Evolutionary conservation across 2,888 invertebrate genomes (phyloP), one percentile per base, ranked within the genome.

Genomic region (Dioctria linearis): DNA sequence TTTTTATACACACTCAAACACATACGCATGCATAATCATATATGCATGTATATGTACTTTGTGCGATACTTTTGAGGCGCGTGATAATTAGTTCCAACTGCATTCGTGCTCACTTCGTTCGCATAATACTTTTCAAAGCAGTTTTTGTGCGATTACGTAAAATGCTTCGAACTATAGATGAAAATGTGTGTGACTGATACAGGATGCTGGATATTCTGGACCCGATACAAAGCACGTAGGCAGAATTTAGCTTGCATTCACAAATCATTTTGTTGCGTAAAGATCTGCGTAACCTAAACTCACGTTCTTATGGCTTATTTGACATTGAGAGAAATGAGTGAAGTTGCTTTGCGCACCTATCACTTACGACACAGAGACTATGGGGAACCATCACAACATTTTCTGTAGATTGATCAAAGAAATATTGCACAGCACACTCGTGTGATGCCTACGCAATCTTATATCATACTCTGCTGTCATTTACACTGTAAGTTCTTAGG

Each of bases 31-130:
- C 25, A 25, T 25, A 25, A 25, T 25, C 25, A 25, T 2, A 25
- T 25, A 25, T 25, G 0, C 25, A 25, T 25, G 25, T 25, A 25
- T 25, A 25, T 4, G 73, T 13, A 78, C 42, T 43, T 46, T n/a
- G 57, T 54, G 25, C 51, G 69, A 69, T 76, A 73, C 71, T 69
- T 73, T 69, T 67, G 73, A 67, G 80, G 65, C 69, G 80, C 78
- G 78, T 80, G 81, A 82, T 80, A 80, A 82, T 25, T 25, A 76
- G 76, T 80, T 78, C 81, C 81, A 80, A 80, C 78, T 82, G 81
- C 57, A 82, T 57, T 79, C 63, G 46, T 67, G 61, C 75, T 80
- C 63, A 73, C 13, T 43, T 51, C 25, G 63, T 69, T 75, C 76
- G 63, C 76, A 76, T 63, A 76, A 25, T 63, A 49, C 42, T 46